Evolutionary conservation across 2,888 invertebrate species (phyloP).

Genomic region (Pseudococcus jackbeardsleyi): DNA sequence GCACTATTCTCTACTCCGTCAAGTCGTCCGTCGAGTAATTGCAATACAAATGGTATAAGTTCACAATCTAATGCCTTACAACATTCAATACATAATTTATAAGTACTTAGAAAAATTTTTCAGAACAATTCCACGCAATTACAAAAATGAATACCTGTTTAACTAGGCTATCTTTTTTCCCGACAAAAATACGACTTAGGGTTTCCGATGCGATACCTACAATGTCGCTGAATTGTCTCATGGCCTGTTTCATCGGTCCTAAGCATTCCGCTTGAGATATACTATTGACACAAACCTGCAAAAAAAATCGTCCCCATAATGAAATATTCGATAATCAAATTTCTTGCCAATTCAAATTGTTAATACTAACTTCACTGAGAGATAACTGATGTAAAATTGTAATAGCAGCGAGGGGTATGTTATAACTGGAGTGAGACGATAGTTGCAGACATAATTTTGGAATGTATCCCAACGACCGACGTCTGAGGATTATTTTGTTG

Average conservation of each 20-base stretch:
- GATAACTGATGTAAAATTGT: slow-evolving; percentile 90
- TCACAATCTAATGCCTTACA: slow-evolving; percentile 89
- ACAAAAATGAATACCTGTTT: slow-evolving; percentile 72
- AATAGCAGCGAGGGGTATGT: slow-evolving; percentile 84
- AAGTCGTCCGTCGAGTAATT: slow-evolving; percentile 84
- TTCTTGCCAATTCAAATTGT: neutral
- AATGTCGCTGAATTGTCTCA: slow-evolving; percentile 87
- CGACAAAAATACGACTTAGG: slow-evolving; percentile 85
- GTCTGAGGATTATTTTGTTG: slow-evolving; percentile 82
- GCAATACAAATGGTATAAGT: slow-evolving; percentile 87
- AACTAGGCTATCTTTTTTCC: slow-evolving; percentile 79
- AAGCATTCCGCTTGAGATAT: slow-evolving; percentile 91
- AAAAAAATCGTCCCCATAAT: neutral
- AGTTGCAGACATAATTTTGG: slow-evolving; percentile 84
- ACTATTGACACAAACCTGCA: slow-evolving; percentile 87
- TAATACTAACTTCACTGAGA: slow-evolving; percentile 79
- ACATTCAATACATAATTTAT: neutral
- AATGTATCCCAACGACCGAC: slow-evolving; percentile 87
- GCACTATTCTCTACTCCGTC: slow-evolving; percentile 79
- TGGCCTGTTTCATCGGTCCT: slow-evolving; percentile 88
- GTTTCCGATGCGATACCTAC: slow-evolving; percentile 90
- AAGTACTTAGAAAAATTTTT: neutral
- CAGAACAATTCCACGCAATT: no score
- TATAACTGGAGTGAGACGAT: slow-evolving; percentile 74
- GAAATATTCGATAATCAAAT: neutral